A percentile compares a stretch with the other conserved stretches of the same genome.
Conservation (phyloP, 2,888 invertebrate genomes). For the Tetropium fuscum region DNA sequence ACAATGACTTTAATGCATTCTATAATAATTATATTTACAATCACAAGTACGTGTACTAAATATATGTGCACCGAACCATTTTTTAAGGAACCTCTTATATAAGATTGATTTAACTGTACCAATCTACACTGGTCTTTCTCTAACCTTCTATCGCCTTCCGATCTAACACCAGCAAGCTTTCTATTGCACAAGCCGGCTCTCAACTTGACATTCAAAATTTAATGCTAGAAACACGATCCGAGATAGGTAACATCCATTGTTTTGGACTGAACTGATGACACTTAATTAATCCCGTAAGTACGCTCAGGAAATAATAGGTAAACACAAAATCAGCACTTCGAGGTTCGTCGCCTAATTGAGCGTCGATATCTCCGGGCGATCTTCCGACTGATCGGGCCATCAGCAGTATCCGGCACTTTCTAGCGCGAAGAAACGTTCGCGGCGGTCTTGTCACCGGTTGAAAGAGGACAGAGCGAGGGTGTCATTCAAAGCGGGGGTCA, state of each 20-base stretch:
- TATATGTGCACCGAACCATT: no score
- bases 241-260: background rate
- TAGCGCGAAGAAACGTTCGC: constrained; percentile 37
- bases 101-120: no score
- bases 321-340: background rate
- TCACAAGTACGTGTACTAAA: no score
- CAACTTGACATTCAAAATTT: constrained; percentile 4
- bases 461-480: constrained; percentile 40
- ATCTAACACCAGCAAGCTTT: background rate
- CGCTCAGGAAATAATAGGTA: background rate
- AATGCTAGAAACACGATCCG: background rate
- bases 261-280: background rate
- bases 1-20: no score
- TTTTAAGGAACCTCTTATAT: no score
- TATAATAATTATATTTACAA: no score
- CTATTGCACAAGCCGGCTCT: background rate
- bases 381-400: constrained; percentile 30
- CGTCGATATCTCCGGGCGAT: constrained; percentile 49
- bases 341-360: constrained; percentile 34
- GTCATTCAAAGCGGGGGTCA: constrained; percentile 47
- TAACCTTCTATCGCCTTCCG: constrained; percentile 2
- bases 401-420: constrained; percentile 43
- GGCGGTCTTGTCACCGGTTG: constrained; percentile 36
- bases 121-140: no score
- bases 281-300: constrained; percentile 3